Conservation (phyloP, 2,113 vertebrate genomes). For the Aspiorhynchus laticeps region DNA sequence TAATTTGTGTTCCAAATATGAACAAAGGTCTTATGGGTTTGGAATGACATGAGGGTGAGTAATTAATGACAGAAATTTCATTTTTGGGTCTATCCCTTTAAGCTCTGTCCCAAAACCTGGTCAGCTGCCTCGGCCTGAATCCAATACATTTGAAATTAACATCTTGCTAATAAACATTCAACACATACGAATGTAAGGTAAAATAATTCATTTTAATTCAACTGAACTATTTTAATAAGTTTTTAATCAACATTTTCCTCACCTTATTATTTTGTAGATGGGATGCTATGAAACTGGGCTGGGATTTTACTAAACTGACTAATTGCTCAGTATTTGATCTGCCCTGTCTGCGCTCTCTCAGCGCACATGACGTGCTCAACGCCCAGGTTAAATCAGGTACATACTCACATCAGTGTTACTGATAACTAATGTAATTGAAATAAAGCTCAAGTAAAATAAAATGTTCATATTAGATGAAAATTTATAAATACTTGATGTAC, state of each 20-base stretch:
- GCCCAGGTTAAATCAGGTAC: conserved; percentile 79
- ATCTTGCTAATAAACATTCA: not conserved
- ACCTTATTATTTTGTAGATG: conserved; percentile 61
- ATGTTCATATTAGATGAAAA: not conserved
- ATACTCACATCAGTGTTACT: not conserved
- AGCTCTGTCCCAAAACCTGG: not conserved
- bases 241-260: not conserved
- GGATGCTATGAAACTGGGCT: conserved; percentile 75
- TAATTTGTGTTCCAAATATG: too few relatives aligned
- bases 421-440: not conserved
- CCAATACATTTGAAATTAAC: not conserved
- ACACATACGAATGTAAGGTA: not conserved
- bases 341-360: conserved; percentile 75
- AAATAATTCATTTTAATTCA: not conserved
- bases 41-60: too few relatives aligned
- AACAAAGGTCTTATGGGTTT: too few relatives aligned
- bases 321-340: conserved; percentile 73
- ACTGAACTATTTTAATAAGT: not conserved
- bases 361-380: conserved; percentile 67
- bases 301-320: conserved; percentile 71
- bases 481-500: too few relatives aligned
- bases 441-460: not conserved
- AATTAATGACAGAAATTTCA: too few relatives aligned
- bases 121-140: not conserved
- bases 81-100: too few relatives aligned